A percentile compares a stretch with the other conserved stretches of the same genome.
phyloP scores from a whole-genome alignment of 2,113 vertebrate genomes.

The Laticauda colubrina region DNA sequence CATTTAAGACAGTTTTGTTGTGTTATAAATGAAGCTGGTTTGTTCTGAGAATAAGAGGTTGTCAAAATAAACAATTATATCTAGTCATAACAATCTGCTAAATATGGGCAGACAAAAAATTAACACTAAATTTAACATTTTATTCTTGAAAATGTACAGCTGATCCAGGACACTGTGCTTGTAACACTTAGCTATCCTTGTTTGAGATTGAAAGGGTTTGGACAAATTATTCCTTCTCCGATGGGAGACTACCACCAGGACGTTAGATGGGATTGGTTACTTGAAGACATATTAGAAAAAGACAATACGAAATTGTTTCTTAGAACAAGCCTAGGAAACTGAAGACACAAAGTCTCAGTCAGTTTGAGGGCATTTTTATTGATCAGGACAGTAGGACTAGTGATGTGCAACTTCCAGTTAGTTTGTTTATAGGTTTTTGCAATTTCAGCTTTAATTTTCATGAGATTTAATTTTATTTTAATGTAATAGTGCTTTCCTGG shows the following conservation, averaged over 20 bases:
- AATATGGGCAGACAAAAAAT: neutral
- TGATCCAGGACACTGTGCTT: neutral
- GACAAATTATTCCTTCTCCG: neutral
- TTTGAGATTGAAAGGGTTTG: neutral
- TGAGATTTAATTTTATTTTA: neutral
- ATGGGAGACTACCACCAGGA: neutral
- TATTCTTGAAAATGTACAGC: neutral
- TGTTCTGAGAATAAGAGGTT: neutral
- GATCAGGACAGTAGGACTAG: neutral
- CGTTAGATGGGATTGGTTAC: neutral
- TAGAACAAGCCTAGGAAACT: neutral
- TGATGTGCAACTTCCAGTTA: neutral
- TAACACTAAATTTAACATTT: neutral
- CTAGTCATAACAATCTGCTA: neutral
- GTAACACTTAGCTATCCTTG: neutral
- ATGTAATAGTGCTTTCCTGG: neutral
- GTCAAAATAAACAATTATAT: neutral
- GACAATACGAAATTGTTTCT: neutral
- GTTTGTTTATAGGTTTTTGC: neutral
- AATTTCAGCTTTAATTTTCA: neutral
- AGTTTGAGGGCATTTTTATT: neutral
- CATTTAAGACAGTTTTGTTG: neutral
- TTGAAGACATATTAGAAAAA: neutral
- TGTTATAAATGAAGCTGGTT: neutral
- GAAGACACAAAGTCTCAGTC: neutral